These are phyloP conservation scores for Pteropus alecto DNA, from an alignment of 2,113 vertebrate genomes.

Conservation along the genomic window DNA sequence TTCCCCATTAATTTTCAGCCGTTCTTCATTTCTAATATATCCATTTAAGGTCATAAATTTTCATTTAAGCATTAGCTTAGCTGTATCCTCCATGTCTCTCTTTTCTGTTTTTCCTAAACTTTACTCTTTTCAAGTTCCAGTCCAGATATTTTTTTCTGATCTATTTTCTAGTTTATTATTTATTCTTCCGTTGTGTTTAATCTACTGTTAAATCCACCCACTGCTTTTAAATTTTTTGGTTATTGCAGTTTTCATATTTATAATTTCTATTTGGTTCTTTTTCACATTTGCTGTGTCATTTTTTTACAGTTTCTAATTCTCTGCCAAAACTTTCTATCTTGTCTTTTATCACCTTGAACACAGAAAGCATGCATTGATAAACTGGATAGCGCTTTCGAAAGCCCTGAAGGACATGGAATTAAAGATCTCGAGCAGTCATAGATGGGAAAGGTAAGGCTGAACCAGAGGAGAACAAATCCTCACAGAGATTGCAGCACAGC, in stretches of 20 bases:
- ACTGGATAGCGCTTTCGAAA: neutral
- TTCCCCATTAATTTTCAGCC: neutral
- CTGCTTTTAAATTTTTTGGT: neutral
- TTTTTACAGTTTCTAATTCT: neutral
- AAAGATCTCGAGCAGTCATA: neutral
- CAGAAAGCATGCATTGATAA: neutral
- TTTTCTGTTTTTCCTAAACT: neutral
- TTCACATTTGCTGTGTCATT: neutral
- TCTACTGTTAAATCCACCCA: neutral
- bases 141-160: neutral
- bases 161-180: neutral
- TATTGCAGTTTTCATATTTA: neutral
- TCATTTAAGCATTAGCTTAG: neutral
- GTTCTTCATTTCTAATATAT: neutral
- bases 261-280: neutral
- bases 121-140: neutral
- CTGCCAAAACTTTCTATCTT: neutral
- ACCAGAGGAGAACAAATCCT: neutral
- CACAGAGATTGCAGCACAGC: neutral
- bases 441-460: neutral
- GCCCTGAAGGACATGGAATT: neutral
- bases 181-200: neutral
- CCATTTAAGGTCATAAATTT: neutral
- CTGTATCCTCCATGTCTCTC: neutral
- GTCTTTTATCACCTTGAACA: neutral